Base-by-base conservation (phyloP, 2,888 invertebrate species). In the Petrolisthes manimaculis region DNA sequence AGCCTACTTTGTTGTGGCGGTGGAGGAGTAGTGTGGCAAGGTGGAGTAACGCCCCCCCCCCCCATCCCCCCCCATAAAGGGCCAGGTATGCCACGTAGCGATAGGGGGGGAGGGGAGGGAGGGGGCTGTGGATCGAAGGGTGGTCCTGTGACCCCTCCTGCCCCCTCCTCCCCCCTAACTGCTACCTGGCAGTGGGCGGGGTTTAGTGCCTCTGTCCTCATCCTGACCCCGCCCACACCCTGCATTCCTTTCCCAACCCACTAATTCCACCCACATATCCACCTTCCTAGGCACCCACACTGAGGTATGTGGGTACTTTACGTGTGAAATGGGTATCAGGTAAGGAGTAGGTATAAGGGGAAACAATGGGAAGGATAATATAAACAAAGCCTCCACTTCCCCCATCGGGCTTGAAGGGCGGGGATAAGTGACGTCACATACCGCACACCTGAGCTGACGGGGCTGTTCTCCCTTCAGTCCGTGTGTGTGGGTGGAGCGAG, bases 401-500 rank as follows among this genome's bases (percentile, higher is more conserved):
- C 88, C 84, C 84, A 14, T 21, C 56, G 21, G 75, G 51, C 18
- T 21, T 61, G 54, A 69, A 24, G 53, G 88, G 88, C 88, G 88
- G 88, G 74, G 80, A 80, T 12, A 37, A 9, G 54, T 88, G 88
- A 88, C 88, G 84, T 88, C 84, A 84, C 80, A 5, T 53, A 53
- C 71, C 67, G 80, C 84, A 84, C 84, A 88, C 88, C 88, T 88
- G 84, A 84, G 71, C 71, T 18, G 67, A 24, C 71, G 80, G 71
- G 55, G 24, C 67, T 53, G 75, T 14, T 14, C 80, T 77, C 83
- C 12, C 61, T 37, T 55, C 84, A 89, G 89, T 89, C 80, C 86
- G 89, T 89, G 89, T 89, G 86, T 79, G 89, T 83, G 86, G 86
- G 89, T 89, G 89, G 78, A 78, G 69, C 89, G 81, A 77, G 12